A percentile compares a stretch with the other conserved stretches of the same genome.
phyloP scores from a whole-genome alignment of 2,113 vertebrate species.

The Noctilio leporinus region DNA sequence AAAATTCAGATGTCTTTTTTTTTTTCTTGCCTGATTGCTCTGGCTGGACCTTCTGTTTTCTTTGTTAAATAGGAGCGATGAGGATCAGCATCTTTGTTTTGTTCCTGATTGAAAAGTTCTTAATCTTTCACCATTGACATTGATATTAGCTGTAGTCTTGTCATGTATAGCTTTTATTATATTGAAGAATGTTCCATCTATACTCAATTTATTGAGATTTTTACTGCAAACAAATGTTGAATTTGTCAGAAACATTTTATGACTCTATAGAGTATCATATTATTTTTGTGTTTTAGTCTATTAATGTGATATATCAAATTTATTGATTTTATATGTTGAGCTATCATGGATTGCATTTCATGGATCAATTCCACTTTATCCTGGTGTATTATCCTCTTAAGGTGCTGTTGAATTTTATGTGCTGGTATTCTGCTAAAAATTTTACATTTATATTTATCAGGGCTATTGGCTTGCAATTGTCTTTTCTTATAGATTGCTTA shows the following conservation, averaged over 20 bases:
- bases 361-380: neutral
- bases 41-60: neutral
- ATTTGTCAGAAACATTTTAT: neutral
- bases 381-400: neutral
- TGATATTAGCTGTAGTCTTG: neutral
- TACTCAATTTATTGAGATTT: neutral
- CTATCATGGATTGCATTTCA: neutral
- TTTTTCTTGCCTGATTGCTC: neutral
- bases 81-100: neutral
- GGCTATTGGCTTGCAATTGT: neutral
- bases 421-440: neutral
- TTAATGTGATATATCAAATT: neutral
- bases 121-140: neutral
- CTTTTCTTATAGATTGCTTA: neutral
- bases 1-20: neutral
- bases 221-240: neutral
- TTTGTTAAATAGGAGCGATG: neutral
- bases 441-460: neutral
- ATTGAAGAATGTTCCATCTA: neutral
- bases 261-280: neutral
- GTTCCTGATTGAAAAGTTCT: neutral
- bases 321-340: neutral
- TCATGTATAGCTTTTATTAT: neutral
- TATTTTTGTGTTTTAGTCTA: neutral
- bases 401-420: neutral